Conservation (phyloP, 2,797 vertebrate species). For the Gila robusta region DNA sequence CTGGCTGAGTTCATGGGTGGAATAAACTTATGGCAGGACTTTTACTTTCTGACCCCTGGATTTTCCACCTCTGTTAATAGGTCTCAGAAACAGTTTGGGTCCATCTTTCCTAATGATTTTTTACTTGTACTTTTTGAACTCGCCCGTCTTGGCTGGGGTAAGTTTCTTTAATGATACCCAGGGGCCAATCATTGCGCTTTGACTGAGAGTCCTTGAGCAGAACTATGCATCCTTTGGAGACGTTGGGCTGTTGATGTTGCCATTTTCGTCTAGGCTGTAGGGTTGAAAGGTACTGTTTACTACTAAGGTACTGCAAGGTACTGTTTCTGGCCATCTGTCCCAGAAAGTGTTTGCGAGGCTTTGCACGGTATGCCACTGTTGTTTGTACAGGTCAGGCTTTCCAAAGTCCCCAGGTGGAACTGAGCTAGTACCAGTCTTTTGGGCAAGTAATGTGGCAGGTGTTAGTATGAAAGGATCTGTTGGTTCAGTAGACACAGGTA, state of each 20-base stretch:
- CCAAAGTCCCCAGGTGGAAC: constrained; percentile 9
- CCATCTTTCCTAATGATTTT: constrained; percentile 10
- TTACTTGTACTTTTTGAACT: constrained; percentile 7
- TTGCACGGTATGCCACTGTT: constrained; percentile 40
- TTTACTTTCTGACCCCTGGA: no score
- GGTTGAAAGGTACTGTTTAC: constrained; percentile 19
- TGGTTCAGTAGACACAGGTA: constrained; percentile 18
- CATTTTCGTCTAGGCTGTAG: constrained; percentile 16
- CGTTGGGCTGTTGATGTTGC: constrained; percentile 11
- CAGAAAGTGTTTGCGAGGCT: constrained; percentile 41
- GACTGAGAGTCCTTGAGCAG: constrained; percentile 43
- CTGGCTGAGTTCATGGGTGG: no score
- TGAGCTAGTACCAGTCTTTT: neutral
- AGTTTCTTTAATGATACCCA: constrained; percentile 8
- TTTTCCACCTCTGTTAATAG: neutral
- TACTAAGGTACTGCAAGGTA: no score
- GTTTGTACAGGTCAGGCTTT: neutral
- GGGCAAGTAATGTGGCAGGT: constrained; percentile 14
- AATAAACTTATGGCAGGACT: no score
- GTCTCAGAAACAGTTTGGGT: constrained; percentile 2
- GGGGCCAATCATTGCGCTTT: constrained; percentile 9
- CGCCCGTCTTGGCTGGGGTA: constrained; percentile 36
- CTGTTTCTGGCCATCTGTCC: constrained; percentile 2
- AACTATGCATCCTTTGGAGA: constrained; percentile 32
- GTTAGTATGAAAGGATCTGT: constrained; percentile 31